phyloP scores from a whole-genome alignment of 2,888 invertebrate genomes.

The Caenorhabditis afra region DNA sequence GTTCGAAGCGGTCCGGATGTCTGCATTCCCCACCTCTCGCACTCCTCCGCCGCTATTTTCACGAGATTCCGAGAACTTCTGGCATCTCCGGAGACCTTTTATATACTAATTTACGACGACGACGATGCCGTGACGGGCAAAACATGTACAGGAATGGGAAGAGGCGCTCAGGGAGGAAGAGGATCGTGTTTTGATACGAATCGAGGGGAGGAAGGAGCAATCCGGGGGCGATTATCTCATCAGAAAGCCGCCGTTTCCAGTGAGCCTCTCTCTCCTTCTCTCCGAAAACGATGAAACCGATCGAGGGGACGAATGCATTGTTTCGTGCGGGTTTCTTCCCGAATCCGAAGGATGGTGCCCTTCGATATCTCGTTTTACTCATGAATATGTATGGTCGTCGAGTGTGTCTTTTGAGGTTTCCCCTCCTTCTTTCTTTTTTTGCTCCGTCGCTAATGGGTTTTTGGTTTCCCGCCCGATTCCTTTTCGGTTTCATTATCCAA shows the following conservation, averaged over 20 bases:
- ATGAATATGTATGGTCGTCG: conserved; percentile 24
- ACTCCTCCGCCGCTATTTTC: too few species aligned
- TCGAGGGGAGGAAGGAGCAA: too few species aligned
- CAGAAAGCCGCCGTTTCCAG: not conserved
- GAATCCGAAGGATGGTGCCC: not conserved
- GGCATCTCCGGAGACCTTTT: too few species aligned
- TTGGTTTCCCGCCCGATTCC: not conserved
- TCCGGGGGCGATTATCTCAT: not conserved
- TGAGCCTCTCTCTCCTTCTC: too few species aligned
- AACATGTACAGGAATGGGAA: not conserved
- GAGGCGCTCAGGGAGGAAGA: not conserved
- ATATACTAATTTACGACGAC: too few species aligned
- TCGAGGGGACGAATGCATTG: not conserved
- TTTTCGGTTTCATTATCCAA: not conserved
- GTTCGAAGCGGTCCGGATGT: too few species aligned
- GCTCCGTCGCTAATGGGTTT: conserved; percentile 7
- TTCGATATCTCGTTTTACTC: conserved; percentile 26
- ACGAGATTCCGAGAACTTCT: too few species aligned
- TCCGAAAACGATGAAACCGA: not conserved
- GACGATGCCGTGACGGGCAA: too few species aligned
- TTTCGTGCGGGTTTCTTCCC: not conserved
- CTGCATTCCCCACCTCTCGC: too few species aligned
- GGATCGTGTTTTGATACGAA: not conserved
- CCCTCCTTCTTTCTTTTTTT: not conserved
- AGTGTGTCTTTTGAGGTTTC: conserved; percentile 9